Conservation (phyloP, 2,113 vertebrate species). For the Leucosticte australis region DNA sequence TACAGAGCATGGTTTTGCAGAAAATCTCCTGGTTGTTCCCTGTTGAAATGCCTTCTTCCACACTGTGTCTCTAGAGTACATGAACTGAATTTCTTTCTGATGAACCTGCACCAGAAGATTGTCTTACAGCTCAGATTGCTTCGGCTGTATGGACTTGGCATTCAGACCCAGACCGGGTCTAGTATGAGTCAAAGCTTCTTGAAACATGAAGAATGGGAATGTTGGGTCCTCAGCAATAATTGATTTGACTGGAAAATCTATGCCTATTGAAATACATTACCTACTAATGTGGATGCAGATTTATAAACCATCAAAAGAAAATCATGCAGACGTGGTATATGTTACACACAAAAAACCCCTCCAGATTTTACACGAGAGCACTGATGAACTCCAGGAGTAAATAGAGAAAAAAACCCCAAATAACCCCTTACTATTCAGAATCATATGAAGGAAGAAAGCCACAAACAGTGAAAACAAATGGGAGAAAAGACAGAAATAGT, state of each 20-base stretch:
- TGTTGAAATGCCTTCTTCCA: not conserved
- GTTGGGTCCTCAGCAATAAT: not conserved
- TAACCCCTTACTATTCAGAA: not conserved
- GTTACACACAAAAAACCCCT: not conserved
- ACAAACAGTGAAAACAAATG: not conserved
- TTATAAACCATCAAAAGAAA: not conserved
- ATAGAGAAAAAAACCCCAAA: fast-evolving
- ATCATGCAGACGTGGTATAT: not conserved
- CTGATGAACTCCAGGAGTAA: not conserved
- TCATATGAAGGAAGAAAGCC: not conserved
- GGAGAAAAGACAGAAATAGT: not conserved
- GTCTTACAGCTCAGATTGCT: not conserved
- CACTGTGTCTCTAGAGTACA: not conserved
- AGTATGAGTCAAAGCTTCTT: not conserved
- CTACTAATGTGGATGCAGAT: not conserved
- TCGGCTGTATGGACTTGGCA: not conserved
- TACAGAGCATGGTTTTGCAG: not conserved
- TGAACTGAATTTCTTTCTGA: not conserved
- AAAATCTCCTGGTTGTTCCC: not conserved
- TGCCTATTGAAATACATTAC: not conserved
- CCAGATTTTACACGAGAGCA: not conserved
- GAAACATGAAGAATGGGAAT: not conserved
- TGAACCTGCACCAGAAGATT: not conserved
- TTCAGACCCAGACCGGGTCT: not conserved
- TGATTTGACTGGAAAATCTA: not conserved